Evolutionary conservation across 2,113 vertebrate genomes (phyloP).

Genomic region (Eulacestoma nigropectus): DNA sequence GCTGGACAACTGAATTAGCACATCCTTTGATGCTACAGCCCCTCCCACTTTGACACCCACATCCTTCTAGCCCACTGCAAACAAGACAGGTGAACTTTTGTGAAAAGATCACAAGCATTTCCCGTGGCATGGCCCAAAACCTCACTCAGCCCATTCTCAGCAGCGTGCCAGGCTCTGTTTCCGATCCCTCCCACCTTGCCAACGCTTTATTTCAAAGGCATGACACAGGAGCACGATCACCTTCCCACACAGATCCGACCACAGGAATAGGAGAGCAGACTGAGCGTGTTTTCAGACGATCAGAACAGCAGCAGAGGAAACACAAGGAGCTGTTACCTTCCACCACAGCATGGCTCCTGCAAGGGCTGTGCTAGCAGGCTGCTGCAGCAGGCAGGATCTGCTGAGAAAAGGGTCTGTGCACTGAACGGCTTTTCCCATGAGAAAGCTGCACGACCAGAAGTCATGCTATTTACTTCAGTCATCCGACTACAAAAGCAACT

Average conservation of each 20-base stretch:
- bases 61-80: not conserved
- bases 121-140: not conserved
- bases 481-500: constrained; percentile 47
- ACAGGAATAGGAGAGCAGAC: not conserved
- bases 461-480: not conserved
- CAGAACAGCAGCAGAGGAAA: not conserved
- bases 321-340: not conserved
- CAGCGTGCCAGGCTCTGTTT: not conserved
- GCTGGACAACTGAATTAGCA: not conserved
- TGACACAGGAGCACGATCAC: not conserved
- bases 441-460: not conserved
- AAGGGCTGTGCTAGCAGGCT: not conserved
- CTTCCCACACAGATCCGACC: not conserved
- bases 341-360: not conserved
- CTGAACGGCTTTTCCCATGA: constrained; percentile 19
- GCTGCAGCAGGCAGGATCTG: not conserved
- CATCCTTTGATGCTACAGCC: not conserved
- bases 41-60: not conserved
- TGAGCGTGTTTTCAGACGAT: not conserved
- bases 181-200: not conserved
- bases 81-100: not conserved
- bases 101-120: not conserved
- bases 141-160: not conserved
- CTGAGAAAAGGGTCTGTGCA: not conserved
- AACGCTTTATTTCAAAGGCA: constrained; percentile 5